phyloP scores from a whole-genome alignment of 1,140 invertebrate genomes.

The Condylostylus longicornis region DNA sequence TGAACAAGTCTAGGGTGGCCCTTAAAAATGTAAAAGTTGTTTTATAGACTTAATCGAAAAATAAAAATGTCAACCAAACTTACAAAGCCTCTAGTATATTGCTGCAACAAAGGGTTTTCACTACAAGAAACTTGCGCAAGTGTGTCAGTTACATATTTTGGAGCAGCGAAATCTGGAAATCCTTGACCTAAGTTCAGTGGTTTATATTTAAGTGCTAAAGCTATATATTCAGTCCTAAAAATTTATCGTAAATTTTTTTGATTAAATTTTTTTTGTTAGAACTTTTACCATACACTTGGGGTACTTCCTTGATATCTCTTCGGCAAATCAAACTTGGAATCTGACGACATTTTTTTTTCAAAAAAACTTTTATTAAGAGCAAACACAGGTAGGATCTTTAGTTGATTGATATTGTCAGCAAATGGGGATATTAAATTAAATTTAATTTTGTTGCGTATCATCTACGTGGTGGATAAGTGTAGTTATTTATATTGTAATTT shows the following conservation, averaged over 20 bases:
- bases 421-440: too few relatives aligned
- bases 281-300: constrained; percentile 40
- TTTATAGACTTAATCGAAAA: not conserved
- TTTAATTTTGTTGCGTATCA: too few relatives aligned
- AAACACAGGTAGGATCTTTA: too few relatives aligned
- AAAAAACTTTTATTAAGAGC: too few relatives aligned
- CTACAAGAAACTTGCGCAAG: constrained; percentile 50
- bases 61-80: constrained; percentile 24
- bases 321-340: constrained; percentile 46
- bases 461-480: too few relatives aligned
- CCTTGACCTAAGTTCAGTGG: constrained; percentile 94
- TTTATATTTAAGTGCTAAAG: constrained; percentile 71
- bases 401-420: too few relatives aligned
- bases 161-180: constrained; percentile 87
- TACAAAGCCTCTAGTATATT: constrained; percentile 83
- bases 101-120: constrained; percentile 66
- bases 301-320: constrained; percentile 41
- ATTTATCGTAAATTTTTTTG: not conserved
- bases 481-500: too few relatives aligned
- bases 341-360: too few relatives aligned
- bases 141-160: constrained; percentile 66
- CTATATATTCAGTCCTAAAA: constrained; percentile 86
- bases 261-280: not conserved
- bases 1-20: constrained; percentile 83
- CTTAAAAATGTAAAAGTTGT: constrained; percentile 36